Conservation (phyloP, 2,797 vertebrate species). For the Mormyrus proboscirostris region DNA sequence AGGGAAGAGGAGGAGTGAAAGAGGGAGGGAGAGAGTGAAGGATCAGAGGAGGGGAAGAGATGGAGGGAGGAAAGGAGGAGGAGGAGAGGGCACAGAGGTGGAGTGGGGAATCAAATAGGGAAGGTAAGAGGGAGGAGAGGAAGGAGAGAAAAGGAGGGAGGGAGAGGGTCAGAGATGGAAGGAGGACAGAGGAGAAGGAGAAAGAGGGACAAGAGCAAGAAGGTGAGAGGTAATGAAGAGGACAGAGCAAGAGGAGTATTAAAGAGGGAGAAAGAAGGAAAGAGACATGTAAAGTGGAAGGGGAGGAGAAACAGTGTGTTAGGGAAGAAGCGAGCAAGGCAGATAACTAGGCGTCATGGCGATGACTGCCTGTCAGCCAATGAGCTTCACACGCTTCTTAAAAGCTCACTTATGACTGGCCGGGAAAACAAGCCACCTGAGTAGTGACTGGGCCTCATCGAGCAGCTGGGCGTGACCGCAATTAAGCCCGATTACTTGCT, state of each 20-base stretch:
- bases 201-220: not conserved
- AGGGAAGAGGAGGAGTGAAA: not conserved
- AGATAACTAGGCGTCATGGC: not conserved
- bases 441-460: not conserved
- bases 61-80: not conserved
- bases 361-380: not conserved
- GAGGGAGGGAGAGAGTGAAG: not conserved
- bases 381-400: not conserved
- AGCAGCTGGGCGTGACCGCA: not conserved
- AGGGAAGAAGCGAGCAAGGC: not conserved
- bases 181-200: not conserved
- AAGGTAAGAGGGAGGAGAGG: not conserved
- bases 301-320: not conserved
- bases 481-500: slow-evolving; percentile 11
- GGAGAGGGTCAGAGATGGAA: not conserved
- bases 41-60: not conserved
- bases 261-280: not conserved
- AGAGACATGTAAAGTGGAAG: not conserved
- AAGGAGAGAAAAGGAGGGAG: not conserved
- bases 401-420: not conserved
- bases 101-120: not conserved
- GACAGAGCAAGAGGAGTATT: not conserved
- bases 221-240: not conserved
- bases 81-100: not conserved
- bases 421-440: not conserved